These are phyloP conservation scores for Pseudomyrmex sp. DNA, from an alignment of 1,140 invertebrate species.

Conservation along the genomic window DNA sequence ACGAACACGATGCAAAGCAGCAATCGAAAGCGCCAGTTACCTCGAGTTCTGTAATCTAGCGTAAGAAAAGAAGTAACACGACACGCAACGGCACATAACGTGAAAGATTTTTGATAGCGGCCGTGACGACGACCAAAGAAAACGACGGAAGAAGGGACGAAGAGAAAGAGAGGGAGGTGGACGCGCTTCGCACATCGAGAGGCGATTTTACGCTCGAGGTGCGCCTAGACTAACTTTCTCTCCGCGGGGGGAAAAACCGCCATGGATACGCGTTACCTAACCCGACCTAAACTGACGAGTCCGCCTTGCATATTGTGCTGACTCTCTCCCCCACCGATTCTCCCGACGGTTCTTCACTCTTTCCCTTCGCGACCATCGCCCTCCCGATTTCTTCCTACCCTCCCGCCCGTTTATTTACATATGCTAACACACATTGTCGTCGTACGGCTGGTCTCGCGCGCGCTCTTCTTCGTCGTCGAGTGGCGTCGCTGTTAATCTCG, in stretches of 20 bases:
- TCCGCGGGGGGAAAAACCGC: slow-evolving; percentile 58
- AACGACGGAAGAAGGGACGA: background rate
- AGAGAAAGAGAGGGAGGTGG: background rate
- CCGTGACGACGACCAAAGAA: too few species aligned
- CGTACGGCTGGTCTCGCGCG: background rate
- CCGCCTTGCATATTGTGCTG: slow-evolving; percentile 54
- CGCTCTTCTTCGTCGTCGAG: background rate
- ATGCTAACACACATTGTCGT: slow-evolving; percentile 53
- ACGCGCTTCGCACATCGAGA: slow-evolving; percentile 21
- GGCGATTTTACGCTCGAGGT: slow-evolving; percentile 73
- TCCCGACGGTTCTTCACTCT: background rate
- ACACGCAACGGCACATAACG: too few species aligned
- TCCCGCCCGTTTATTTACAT: slow-evolving; percentile 39
- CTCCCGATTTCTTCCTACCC: background rate
- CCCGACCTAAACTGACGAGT: slow-evolving; percentile 58
- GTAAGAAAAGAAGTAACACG: too few species aligned
- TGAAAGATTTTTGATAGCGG: too few species aligned
- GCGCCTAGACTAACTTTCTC: slow-evolving; percentile 74
- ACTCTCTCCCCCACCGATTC: slow-evolving; percentile 7
- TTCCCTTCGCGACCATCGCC: slow-evolving; percentile 27
- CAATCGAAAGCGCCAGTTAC: too few species aligned
- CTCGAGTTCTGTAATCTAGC: too few species aligned
- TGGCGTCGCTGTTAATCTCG: slow-evolving; percentile 10
- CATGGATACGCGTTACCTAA: slow-evolving; percentile 74
- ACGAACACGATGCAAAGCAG: too few species aligned